Base-by-base conservation (phyloP, 2,797 vertebrate species). In the Hemitrygon akajei region DNA sequence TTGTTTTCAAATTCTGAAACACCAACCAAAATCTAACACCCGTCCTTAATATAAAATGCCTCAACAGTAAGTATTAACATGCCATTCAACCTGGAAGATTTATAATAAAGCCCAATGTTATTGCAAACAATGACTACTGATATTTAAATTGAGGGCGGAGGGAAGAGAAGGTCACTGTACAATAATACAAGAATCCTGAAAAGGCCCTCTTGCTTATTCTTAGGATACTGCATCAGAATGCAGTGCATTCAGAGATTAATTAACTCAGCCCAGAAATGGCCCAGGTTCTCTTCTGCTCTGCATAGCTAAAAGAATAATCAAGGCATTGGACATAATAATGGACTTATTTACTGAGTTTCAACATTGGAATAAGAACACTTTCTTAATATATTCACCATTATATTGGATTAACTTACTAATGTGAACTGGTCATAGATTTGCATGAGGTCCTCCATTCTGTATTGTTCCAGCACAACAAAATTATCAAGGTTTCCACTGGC, bases 361-460 rank as follows among this genome's bases (percentile, higher is more conserved):
- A 2, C 37, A 18, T 37, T 84, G 47, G 18, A 69, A 69, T 34
- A 86, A 18, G 2, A 69, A n/a, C 12, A 34, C 58, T n/a, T 87
- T 87, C 25, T 34, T n/a, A 63, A 87, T 87, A 63, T 89, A 69
- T 69, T 69, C 27, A 63, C 30, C 14, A 66, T 58, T 27, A n/a
- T 58, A 93, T 58, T 93, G 94, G 95, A 95, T 66, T 95, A 95
- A 98, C 98, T 98, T 97, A 99, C 98, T 95, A 99, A 98, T 96
- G 98, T 99, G 98, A 99, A 99, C 96, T 98, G 98, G 97, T 99
- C 98, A 94, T 99, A 99, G 95, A 98, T 97, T 96, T 98, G 98
- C 97, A 98, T 98, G 96, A 99, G 97, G 95, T 99, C 99, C 96
- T 99, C 99, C 94, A 98, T 98, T 96, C 98, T 98, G 96, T 99